Percentiles rank a stretch among this genome's conserved stretches.
These are phyloP conservation scores for Addax nasomaculatus DNA, from an alignment of 2,113 vertebrate genomes.

Conservation along the genomic window DNA sequence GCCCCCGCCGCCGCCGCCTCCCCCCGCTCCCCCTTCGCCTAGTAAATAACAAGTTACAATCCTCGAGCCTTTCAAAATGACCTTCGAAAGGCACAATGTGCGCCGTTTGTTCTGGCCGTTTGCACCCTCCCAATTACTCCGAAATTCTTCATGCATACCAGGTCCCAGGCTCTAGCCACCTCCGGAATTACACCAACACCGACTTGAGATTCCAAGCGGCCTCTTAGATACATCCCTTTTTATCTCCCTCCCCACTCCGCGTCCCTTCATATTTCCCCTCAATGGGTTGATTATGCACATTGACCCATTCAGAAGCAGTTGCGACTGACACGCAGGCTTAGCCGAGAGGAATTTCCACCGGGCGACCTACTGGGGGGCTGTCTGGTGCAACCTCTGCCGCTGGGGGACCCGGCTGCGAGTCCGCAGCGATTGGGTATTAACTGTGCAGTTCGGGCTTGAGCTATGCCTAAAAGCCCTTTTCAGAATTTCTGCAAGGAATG, in stretches of 20 bases:
- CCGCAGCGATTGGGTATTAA: conserved; percentile 28
- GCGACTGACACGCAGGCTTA: conserved; percentile 44
- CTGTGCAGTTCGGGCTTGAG: conserved; percentile 16
- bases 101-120: neutral
- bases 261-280: conserved; percentile 35
- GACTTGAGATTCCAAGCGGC: conserved; percentile 40
- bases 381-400: conserved; percentile 2
- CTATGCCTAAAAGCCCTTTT: conserved; percentile 59
- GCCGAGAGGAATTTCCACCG: conserved; percentile 55
- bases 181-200: neutral
- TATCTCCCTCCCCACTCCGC: neutral
- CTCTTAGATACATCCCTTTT: conserved; percentile 34
- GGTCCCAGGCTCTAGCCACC: conserved; percentile 35
- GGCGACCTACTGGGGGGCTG: conserved; percentile 55
- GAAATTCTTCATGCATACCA: conserved; percentile 53
- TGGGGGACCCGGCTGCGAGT: conserved; percentile 40
- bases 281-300: conserved; percentile 58
- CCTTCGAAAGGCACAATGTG: conserved; percentile 42
- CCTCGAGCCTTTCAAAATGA: conserved; percentile 33
- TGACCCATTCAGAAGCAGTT: conserved; percentile 58
- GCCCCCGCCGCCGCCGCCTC: neutral
- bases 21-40: neutral
- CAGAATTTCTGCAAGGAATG: conserved; percentile 69
- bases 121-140: conserved; percentile 38
- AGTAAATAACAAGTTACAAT: conserved; percentile 53